Percentiles rank a stretch among this genome's conserved stretches.
Evolutionary conservation across 2,888 invertebrate genomes (phyloP).

Genomic region (Cactoblastis cactorum): DNA sequence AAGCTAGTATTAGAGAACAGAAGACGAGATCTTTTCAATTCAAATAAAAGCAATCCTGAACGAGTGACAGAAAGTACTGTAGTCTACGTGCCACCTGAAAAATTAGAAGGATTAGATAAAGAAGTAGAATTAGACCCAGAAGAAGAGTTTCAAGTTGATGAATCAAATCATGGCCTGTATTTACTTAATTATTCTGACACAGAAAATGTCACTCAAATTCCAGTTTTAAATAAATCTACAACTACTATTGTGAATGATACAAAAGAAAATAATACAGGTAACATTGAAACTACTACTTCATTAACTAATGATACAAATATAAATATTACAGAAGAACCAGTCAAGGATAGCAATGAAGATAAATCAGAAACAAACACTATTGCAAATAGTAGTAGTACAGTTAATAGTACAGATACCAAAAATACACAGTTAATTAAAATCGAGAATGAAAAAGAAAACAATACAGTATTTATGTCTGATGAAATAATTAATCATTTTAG

Average conservation of each 20-base stretch:
- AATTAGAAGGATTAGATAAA: slow-evolving; percentile 65
- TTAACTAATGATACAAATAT: slow-evolving; percentile 30
- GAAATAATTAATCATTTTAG: slow-evolving; percentile 82
- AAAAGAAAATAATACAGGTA: slow-evolving; percentile 36
- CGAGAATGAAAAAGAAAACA: slow-evolving; percentile 67
- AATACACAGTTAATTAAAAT: slow-evolving; percentile 48
- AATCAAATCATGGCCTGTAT: slow-evolving; percentile 74
- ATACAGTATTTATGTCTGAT: slow-evolving; percentile 79
- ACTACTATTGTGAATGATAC: slow-evolving; percentile 38
- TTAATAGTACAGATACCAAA: slow-evolving; percentile 55
- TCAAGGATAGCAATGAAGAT: slow-evolving; percentile 41
- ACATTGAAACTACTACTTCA: slow-evolving; percentile 35
- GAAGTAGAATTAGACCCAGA: slow-evolving; percentile 71
- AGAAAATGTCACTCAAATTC: slow-evolving; percentile 56
- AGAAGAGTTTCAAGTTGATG: slow-evolving; percentile 76
- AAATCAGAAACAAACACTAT: slow-evolving; percentile 51
- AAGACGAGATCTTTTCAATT: slow-evolving; percentile 45
- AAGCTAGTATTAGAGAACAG: slow-evolving; percentile 66
- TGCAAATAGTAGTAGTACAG: no score
- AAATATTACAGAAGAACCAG: slow-evolving; percentile 30
- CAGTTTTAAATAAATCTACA: slow-evolving; percentile 44
- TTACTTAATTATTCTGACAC: slow-evolving; percentile 72
- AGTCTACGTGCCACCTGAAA: slow-evolving; percentile 69
- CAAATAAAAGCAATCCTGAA: slow-evolving; percentile 46
- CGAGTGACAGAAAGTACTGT: slow-evolving; percentile 54